These are phyloP conservation scores for Mycteria americana DNA, from an alignment of 2,797 vertebrate species.

Conservation along the genomic window DNA sequence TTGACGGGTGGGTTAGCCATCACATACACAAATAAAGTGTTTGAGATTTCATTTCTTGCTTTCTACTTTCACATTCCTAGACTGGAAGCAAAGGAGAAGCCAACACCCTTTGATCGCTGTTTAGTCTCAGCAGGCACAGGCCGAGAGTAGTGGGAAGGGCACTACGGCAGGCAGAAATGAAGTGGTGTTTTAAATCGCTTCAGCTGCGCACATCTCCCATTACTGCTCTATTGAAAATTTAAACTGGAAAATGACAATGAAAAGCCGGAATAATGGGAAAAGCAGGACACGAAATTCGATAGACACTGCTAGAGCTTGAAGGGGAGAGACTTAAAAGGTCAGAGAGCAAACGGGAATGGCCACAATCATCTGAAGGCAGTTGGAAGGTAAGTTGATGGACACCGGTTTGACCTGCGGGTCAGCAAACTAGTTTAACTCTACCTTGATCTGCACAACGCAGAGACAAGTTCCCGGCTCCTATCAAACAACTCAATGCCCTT, in stretches of 20 bases:
- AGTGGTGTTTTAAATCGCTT: not conserved
- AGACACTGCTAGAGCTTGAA: constrained; percentile 36
- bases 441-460: constrained; percentile 68
- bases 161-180: not conserved
- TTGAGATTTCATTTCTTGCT: constrained; percentile 4
- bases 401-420: constrained; percentile 73
- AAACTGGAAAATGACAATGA: constrained; percentile 47
- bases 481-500: constrained; percentile 57
- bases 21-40: not conserved
- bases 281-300: not conserved
- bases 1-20: not conserved
- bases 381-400: constrained; percentile 61
- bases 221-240: not conserved
- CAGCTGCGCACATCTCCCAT: not conserved
- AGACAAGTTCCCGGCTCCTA: constrained; percentile 62
- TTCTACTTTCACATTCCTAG: constrained; percentile 21
- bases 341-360: constrained; percentile 40
- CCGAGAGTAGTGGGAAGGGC: not conserved
- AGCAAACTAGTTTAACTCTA: constrained; percentile 72
- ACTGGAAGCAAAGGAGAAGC: not conserved
- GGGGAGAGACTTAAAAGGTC: constrained; percentile 49
- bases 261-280: not conserved
- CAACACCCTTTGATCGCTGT: not conserved
- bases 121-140: not conserved
- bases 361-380: constrained; percentile 36